Evolutionary conservation across 1,140 invertebrate genomes (phyloP).

Genomic region (Drosophila albomicans): DNA sequence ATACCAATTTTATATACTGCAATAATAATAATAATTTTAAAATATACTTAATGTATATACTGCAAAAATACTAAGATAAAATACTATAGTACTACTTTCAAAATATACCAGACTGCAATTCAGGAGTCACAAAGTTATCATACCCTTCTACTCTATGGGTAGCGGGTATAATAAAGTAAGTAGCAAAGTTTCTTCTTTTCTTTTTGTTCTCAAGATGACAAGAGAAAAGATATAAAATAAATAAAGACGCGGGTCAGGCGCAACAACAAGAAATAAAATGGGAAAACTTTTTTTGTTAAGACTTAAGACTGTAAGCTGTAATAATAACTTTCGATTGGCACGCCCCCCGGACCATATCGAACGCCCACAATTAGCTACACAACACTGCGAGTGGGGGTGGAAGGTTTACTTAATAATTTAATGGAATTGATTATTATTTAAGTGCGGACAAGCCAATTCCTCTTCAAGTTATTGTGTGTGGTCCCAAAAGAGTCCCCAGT

Average conservation of each 20-base stretch:
- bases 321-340: slow-evolving; percentile 55
- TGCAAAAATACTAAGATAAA: no score
- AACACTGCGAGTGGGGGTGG: background rate
- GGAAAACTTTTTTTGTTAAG: slow-evolving; percentile 70
- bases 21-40: no score
- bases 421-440: slow-evolving; percentile 83
- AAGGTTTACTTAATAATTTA: slow-evolving; percentile 75
- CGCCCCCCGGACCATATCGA: slow-evolving; percentile 3
- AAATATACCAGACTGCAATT: no score
- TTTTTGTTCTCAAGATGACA: slow-evolving; percentile 53
- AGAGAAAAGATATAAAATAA: slow-evolving; percentile 34
- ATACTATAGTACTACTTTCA: no score
- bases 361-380: slow-evolving; percentile 72
- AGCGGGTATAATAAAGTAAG: slow-evolving; percentile 51
- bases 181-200: slow-evolving; percentile 52
- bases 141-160: no score
- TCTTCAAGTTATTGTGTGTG: slow-evolving; percentile 19
- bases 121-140: no score
- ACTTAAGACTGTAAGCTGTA: slow-evolving; percentile 39
- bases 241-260: background rate
- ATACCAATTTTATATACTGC: no score
- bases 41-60: no score
- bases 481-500: slow-evolving; percentile 53
- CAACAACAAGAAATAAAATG: slow-evolving; percentile 44
- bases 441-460: slow-evolving; percentile 73